These are phyloP conservation scores for Eilema griseolum DNA, from an alignment of 2,888 invertebrate genomes.

Conservation along the genomic window DNA sequence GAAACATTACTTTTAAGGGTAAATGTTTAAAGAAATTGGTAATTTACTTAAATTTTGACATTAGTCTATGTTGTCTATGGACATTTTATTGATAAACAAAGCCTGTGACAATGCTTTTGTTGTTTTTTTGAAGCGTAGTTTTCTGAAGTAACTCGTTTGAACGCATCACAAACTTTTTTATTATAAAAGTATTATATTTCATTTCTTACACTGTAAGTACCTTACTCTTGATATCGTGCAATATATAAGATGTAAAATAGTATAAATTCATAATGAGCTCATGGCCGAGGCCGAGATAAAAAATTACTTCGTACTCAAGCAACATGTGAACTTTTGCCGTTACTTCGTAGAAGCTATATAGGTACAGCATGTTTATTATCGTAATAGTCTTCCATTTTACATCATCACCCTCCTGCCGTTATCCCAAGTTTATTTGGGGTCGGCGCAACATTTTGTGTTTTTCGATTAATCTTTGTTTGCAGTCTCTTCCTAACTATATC, in stretches of 20 bases:
- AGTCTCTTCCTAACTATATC: no score
- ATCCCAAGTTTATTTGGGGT: no score
- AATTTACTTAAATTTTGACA: background rate
- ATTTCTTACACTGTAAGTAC: background rate
- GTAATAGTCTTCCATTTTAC: background rate
- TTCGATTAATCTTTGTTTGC: no score
- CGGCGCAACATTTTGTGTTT: no score
- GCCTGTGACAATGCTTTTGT: background rate
- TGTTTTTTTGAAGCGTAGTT: background rate
- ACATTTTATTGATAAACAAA: background rate
- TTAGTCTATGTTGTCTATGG: background rate
- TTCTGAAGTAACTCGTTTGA: background rate
- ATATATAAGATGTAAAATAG: background rate
- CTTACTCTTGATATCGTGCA: background rate
- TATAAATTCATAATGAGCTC: background rate
- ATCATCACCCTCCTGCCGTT: no score
- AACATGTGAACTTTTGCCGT: background rate
- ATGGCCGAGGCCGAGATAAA: background rate
- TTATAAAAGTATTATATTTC: background rate
- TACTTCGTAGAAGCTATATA: background rate
- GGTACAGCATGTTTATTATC: background rate
- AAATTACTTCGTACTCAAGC: background rate
- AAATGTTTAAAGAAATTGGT: no score
- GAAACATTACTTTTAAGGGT: no score
- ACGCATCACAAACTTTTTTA: background rate